Evolutionary conservation across 2,888 invertebrate genomes (phyloP).

Genomic region (Clanis bilineata): DNA sequence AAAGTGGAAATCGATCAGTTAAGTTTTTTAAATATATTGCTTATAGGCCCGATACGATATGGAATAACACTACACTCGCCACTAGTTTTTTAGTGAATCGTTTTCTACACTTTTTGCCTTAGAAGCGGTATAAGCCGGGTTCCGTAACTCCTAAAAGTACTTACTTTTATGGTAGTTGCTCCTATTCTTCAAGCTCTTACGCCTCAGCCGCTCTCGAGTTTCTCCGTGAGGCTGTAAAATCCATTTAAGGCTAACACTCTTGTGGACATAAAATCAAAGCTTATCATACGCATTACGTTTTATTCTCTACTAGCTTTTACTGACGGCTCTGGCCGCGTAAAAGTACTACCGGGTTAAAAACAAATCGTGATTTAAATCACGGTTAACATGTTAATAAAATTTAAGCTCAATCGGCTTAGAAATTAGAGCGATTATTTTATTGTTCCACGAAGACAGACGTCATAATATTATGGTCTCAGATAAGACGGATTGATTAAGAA

Average conservation of each 20-base stretch:
- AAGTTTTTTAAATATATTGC: not conserved
- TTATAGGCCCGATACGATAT: not conserved
- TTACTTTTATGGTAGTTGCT: slow-evolving; percentile 11
- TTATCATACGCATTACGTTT: not conserved
- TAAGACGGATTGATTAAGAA: too few species aligned
- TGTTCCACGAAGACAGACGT: too few species aligned
- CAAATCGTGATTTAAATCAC: too few species aligned
- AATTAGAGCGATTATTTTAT: too few species aligned
- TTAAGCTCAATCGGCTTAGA: too few species aligned
- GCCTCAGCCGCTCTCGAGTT: slow-evolving; percentile 8
- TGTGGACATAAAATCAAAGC: slow-evolving; percentile 6
- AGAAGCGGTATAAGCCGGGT: not conserved
- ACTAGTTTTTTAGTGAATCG: slow-evolving; percentile 2
- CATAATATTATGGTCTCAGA: too few species aligned
- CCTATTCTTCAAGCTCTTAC: not conserved
- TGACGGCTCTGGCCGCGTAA: too few species aligned
- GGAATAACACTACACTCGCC: not conserved
- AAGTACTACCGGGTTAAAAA: too few species aligned
- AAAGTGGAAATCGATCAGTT: too few species aligned
- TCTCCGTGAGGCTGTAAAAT: slow-evolving; percentile 8
- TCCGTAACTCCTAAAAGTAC: slow-evolving; percentile 9
- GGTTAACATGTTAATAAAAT: too few species aligned
- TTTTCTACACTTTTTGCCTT: slow-evolving; percentile 12
- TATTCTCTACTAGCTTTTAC: too few species aligned
- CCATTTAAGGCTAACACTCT: slow-evolving; percentile 3